Evolutionary conservation across 37 sponge, comb jelly and placozoan species (phyloP).

Genomic region (Halichondria panicea): DNA sequence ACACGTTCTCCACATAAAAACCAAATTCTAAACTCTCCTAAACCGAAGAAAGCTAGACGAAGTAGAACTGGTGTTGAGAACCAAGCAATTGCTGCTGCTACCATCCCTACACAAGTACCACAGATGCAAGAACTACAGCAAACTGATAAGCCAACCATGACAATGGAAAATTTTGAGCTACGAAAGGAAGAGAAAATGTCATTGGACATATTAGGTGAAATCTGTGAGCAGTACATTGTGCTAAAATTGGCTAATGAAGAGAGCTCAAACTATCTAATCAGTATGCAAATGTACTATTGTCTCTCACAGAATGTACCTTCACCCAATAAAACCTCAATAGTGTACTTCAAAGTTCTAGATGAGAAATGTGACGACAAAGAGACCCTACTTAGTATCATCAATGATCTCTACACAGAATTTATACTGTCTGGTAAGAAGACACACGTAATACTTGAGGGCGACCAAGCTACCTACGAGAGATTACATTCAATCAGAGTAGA

Average conservation of each 20-base stretch:
- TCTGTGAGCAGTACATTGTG: slow-evolving; percentile 5
- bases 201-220: not conserved
- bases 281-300: slow-evolving; percentile 2
- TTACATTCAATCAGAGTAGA: slow-evolving; percentile 6
- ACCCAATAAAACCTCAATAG: slow-evolving; percentile 2
- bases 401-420: slow-evolving; percentile 1
- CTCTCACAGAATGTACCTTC: not conserved
- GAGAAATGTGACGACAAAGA: slow-evolving; percentile 16
- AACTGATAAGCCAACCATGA: slow-evolving; percentile 6
- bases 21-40: slow-evolving; percentile 7
- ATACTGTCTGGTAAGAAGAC: not conserved
- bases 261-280: not conserved
- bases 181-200: not conserved
- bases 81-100: not conserved
- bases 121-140: not conserved
- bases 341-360: not conserved
- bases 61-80: slow-evolving; percentile 22
- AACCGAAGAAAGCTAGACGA: slow-evolving; percentile 6
- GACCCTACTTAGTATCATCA: slow-evolving; percentile 17
- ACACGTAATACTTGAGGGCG: not conserved
- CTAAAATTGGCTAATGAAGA: slow-evolving; percentile 8
- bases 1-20: slow-evolving; percentile 2
- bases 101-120: too few species aligned
- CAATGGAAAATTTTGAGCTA: slow-evolving; percentile 6
- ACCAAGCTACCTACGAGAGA: slow-evolving; percentile 4